phyloP scores from a whole-genome alignment of 64 coral and sea anemone species.

The Cladopsammia gracilis region DNA sequence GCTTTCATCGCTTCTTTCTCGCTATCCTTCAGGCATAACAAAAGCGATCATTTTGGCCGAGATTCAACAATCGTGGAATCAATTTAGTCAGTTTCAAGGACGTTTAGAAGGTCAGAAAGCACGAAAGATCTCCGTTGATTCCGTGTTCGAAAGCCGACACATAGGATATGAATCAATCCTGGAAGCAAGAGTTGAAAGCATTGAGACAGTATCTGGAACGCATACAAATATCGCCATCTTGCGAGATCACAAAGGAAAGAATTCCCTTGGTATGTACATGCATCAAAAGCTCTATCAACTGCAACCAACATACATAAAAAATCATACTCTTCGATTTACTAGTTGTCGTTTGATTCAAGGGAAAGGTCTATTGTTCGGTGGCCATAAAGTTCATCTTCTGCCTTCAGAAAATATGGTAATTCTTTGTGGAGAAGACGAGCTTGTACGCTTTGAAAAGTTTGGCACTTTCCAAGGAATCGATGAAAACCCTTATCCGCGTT shows the following conservation, averaged over 20 bases:
- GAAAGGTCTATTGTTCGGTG: constrained; percentile 10
- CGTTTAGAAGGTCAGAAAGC: constrained; percentile 72
- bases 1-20: constrained; percentile 76
- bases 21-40: constrained; percentile 92
- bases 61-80: constrained; percentile 91
- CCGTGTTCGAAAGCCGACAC: constrained; percentile 83
- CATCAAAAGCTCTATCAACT: constrained; percentile 94
- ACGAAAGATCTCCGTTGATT: constrained; percentile 77
- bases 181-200: constrained; percentile 77
- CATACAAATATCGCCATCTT: constrained; percentile 89
- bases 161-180: constrained; percentile 81
- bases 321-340: constrained; percentile 81
- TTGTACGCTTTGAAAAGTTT: constrained; percentile 41
- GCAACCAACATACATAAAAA: constrained; percentile 51
- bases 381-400: constrained; percentile 72
- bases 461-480: constrained; percentile 55
- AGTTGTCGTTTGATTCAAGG: constrained; percentile 85
- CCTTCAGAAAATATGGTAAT: constrained; percentile 93
- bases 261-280: constrained; percentile 89
- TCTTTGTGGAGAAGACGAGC: constrained; percentile 35
- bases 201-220: constrained; percentile 82
- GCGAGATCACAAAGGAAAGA: constrained; percentile 54
- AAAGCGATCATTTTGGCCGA: constrained; percentile 96
- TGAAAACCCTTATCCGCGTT: constrained; percentile 57
- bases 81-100: constrained; percentile 78